Conservation (phyloP, 1,140 invertebrate species). For the Drosophila subpulchrella region DNA sequence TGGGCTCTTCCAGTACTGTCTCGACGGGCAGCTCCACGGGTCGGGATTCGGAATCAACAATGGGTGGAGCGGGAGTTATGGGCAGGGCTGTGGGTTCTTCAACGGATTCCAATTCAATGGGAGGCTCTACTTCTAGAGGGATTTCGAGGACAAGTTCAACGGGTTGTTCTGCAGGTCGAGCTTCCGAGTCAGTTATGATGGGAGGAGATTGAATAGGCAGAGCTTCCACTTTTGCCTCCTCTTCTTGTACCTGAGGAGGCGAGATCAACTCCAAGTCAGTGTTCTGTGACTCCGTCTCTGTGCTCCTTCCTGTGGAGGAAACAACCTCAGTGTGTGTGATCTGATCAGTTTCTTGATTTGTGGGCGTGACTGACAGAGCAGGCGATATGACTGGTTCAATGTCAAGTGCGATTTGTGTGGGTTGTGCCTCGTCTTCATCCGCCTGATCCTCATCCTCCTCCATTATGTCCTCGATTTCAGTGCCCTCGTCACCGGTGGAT, state of each 20-base stretch:
- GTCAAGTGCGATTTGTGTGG: constrained; percentile 10
- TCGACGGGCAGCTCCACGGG: constrained; percentile 84
- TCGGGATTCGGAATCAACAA: constrained; percentile 84
- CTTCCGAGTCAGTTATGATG: constrained; percentile 75
- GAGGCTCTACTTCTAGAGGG: neutral
- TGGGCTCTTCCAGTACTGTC: constrained; percentile 61
- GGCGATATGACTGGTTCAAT: constrained; percentile 52
- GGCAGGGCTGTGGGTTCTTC: constrained; percentile 43
- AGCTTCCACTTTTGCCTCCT: neutral
- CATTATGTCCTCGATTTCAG: constrained; percentile 65
- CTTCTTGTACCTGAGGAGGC: neutral
- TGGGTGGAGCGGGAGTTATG: constrained; percentile 46
- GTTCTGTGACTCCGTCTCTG: neutral
- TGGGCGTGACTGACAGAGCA: constrained; percentile 60
- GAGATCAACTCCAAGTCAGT: neutral
- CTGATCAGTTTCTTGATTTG: constrained; percentile 46
- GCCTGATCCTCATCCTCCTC: constrained; percentile 51
- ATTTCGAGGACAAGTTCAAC: constrained; percentile 6
- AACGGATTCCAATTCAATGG: constrained; percentile 1
- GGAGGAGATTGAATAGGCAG: neutral
- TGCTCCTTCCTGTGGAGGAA: constrained; percentile 45
- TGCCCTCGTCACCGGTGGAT: constrained; percentile 69
- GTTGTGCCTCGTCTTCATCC: constrained; percentile 26
- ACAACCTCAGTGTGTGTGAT: constrained; percentile 42
- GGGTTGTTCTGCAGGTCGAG: constrained; percentile 64